Evolutionary conservation across 2,888 invertebrate genomes (phyloP).

Genomic region (Xestia ashworthii): DNA sequence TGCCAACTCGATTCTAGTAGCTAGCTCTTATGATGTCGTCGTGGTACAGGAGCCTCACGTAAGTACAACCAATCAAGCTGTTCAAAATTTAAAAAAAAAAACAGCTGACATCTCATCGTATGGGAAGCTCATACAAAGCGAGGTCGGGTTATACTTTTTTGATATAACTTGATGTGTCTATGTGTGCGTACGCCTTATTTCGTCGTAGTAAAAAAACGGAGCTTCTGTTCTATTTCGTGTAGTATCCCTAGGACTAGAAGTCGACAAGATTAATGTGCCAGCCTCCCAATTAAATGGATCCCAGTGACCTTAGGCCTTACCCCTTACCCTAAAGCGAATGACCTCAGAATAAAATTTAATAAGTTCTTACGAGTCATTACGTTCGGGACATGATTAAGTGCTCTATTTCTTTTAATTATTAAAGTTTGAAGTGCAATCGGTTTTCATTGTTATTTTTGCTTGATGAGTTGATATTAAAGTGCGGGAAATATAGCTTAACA

Average conservation of each 20-base stretch:
- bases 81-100: too few relatives aligned
- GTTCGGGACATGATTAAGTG: conserved; percentile 41
- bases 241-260: conserved; percentile 6
- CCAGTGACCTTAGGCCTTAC: conserved; percentile 39
- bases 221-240: conserved; percentile 4
- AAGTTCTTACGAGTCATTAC: conserved; percentile 42
- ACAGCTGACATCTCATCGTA: too few relatives aligned
- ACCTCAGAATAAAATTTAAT: conserved; percentile 53
- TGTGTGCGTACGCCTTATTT: background rate
- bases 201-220: accelerated
- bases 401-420: conserved; percentile 49
- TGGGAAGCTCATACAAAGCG: too few relatives aligned
- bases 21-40: background rate
- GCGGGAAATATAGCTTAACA: background rate
- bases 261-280: conserved; percentile 51
- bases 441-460: conserved; percentile 1
- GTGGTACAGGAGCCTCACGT: too few relatives aligned
- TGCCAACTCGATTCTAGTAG: background rate
- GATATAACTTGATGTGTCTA: too few relatives aligned
- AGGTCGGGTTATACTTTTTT: too few relatives aligned
- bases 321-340: conserved; percentile 30
- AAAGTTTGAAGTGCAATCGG: conserved; percentile 40
- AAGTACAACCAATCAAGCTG: too few relatives aligned
- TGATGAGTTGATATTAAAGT: background rate
- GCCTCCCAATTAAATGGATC: conserved; percentile 52